Percentiles rank a stretch among this genome's conserved stretches.
phyloP scores from a whole-genome alignment of 2,113 vertebrate species.

The Pheucticus melanocephalus region DNA sequence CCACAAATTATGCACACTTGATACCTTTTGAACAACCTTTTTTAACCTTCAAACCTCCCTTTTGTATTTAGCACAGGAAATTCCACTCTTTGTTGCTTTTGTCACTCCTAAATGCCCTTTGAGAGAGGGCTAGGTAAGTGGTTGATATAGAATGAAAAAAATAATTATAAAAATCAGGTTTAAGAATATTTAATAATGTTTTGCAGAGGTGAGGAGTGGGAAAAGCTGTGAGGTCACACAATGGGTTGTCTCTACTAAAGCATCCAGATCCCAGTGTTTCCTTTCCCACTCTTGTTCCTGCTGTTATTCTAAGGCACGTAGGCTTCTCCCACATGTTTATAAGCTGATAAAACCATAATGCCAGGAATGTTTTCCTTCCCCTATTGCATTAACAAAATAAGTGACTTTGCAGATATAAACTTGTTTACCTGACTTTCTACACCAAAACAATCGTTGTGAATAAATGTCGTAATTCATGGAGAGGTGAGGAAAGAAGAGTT shows the following conservation, averaged over 20 bases:
- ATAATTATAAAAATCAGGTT: background rate
- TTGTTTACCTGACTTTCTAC: background rate
- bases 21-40: background rate
- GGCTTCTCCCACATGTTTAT: constrained; percentile 48
- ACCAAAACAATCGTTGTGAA: background rate
- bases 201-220: background rate
- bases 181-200: background rate
- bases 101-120: background rate
- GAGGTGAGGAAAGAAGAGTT: background rate
- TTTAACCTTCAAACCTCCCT: background rate
- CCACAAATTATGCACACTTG: background rate
- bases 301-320: constrained; percentile 39
- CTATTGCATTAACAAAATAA: constrained; percentile 24
- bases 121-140: background rate
- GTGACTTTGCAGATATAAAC: constrained; percentile 1
- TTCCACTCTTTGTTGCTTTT: background rate
- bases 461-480: fast-evolving
- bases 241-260: constrained; percentile 3
- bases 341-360: constrained; percentile 56
- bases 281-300: constrained; percentile 38
- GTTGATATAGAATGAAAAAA: background rate
- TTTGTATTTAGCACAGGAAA: background rate
- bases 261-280: constrained; percentile 36
- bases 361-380: constrained; percentile 55
- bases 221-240: background rate